A percentile compares a stretch with the other conserved stretches of the same genome.
phyloP scores from a whole-genome alignment of 1,140 invertebrate genomes.

The Choristoneura fumiferana region DNA sequence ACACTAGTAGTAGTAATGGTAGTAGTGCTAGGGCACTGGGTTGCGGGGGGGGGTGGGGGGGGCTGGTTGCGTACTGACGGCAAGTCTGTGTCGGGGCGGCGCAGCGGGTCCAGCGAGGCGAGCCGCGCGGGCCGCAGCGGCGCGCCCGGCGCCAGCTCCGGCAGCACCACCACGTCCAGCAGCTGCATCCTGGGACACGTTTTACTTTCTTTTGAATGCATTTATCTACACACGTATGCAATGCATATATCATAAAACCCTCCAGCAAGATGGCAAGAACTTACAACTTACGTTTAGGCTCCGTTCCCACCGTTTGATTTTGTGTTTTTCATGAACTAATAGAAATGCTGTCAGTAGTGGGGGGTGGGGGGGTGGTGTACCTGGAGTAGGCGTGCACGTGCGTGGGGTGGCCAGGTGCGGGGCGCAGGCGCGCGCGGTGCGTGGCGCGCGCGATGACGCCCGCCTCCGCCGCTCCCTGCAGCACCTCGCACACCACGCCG shows the following conservation, averaged over 20 bases:
- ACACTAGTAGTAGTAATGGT: no score
- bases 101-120: constrained; percentile 43
- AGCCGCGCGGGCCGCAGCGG: constrained; percentile 47
- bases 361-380: no score
- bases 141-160: constrained; percentile 40
- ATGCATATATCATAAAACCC: no score
- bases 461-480: constrained; percentile 37
- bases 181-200: constrained; percentile 38
- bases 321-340: no score
- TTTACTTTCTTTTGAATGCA: not conserved
- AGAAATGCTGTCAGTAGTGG: no score
- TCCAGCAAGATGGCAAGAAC: no score
- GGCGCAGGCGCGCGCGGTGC: constrained; percentile 47
- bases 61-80: not conserved
- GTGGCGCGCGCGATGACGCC: constrained; percentile 25
- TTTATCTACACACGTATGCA: no score
- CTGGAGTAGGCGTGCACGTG: constrained; percentile 37
- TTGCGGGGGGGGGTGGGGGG: not conserved
- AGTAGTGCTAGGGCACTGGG: no score
- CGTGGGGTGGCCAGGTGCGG: constrained; percentile 39
- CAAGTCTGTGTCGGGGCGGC: constrained; percentile 25
- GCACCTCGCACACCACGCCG: constrained; percentile 71
- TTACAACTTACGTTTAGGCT: no score
- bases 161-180: constrained; percentile 45
- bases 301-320: no score